Base-by-base conservation (phyloP, 2,113 vertebrate species). In the Gymnogyps californianus region DNA sequence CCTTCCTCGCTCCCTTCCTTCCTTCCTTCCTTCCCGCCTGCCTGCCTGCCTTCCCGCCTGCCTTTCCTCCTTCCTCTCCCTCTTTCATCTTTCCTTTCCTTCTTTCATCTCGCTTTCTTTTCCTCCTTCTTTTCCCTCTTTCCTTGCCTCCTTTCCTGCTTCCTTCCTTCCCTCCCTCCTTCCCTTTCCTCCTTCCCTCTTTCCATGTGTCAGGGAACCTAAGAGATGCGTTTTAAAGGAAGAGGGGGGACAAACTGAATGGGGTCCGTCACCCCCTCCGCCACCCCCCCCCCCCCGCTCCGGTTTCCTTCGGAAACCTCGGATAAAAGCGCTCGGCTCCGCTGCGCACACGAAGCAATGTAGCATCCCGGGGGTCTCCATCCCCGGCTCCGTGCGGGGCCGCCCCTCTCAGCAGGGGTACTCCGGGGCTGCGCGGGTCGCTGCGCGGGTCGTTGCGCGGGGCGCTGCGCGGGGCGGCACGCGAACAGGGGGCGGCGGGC, bases 401-500 rank as follows among this genome's bases (percentile, higher is more conserved):
- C 24, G 29, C 31, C 20, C 38, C 38, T 28, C 24, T 21, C 40
- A 4, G 38, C 66, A 42, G 66, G 51, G 59, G 11, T 21, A 67
- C 36, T 57, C 36, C 7, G 31, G 47, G 28, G 80, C 26, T 42
- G 46, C 54, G 69, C 38, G 36, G 77, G 24, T 24, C 9, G 64
- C 71, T 69, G 47, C 29, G 54, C 16, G 66, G 66, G 9, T 13
- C n/a, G 32, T 5, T 83, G 54, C 66, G 55, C 44, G 28, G 46
- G 40, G 18, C 31, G 28, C 19, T 52, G 86, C 86, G 92, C 67
- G 59, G 87, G 55, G n/a, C 66, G 88, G 91, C 93, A 94, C 93
- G 95, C 95, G 95, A 67, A 72, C 77, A 29, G 81, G 84, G 90
- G 31, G 49, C 78, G 67, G 47, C 61, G 62, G 72, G 72, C 58